These are phyloP conservation scores for Acleris emargana DNA, from an alignment of 2,888 invertebrate genomes.

Conservation along the genomic window DNA sequence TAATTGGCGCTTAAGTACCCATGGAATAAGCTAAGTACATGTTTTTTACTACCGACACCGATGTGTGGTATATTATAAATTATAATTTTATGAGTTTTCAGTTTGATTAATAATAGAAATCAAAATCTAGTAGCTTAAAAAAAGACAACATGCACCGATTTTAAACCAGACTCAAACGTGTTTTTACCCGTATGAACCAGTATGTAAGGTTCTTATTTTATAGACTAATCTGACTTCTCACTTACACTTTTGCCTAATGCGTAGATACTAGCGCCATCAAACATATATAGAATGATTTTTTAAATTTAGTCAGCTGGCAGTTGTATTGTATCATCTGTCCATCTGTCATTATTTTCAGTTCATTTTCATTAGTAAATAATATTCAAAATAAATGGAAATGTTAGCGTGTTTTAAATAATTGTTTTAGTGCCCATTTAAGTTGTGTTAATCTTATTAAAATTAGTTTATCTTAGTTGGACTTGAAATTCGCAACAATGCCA, in stretches of 20 bases:
- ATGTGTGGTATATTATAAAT: neutral
- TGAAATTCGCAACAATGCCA: slow-evolving; percentile 43
- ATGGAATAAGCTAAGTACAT: too few relatives aligned
- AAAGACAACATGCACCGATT: neutral
- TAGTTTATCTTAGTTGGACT: slow-evolving; percentile 43
- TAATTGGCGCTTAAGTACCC: too few relatives aligned
- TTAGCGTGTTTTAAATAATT: slow-evolving; percentile 48
- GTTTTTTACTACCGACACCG: too few relatives aligned
- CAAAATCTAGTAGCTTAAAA: slow-evolving; percentile 7
- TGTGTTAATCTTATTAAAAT: slow-evolving; percentile 43
- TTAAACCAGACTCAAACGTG: slow-evolving; percentile 16
- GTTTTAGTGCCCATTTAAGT: slow-evolving; percentile 46
- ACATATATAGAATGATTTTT: neutral
- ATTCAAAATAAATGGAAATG: slow-evolving; percentile 49
- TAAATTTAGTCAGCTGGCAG: slow-evolving; percentile 1
- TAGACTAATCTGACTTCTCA: slow-evolving; percentile 15
- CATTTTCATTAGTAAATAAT: slow-evolving; percentile 48
- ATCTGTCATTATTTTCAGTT: slow-evolving; percentile 38
- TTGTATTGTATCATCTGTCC: slow-evolving; percentile 35
- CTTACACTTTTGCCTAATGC: neutral
- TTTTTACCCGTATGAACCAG: slow-evolving; percentile 14
- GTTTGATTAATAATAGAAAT: neutral
- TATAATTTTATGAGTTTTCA: neutral
- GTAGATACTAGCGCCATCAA: slow-evolving; percentile 25
- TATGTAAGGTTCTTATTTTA: neutral